Conservation (phyloP, 2,113 vertebrate genomes). For the Sinocyclocheilus grahami region DNA sequence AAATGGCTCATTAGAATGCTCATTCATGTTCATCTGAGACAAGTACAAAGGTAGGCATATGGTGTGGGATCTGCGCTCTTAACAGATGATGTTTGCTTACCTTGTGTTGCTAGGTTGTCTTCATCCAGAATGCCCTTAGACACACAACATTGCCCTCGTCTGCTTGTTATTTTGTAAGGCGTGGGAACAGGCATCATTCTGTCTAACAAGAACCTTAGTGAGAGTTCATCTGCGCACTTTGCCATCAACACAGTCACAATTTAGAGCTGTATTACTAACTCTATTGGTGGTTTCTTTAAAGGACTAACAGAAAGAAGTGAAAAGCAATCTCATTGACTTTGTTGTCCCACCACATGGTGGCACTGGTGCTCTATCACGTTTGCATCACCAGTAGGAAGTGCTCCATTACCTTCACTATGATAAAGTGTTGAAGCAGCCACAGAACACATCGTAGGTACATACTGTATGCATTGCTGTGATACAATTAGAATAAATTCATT, state of each 20-base stretch:
- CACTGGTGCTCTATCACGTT: conserved; percentile 67
- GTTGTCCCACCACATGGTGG: conserved; percentile 68
- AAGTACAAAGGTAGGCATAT: conserved; percentile 59
- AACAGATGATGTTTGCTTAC: conserved; percentile 60
- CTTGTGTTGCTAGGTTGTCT: conserved; percentile 51
- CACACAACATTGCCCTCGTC: neutral
- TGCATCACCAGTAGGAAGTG: conserved; percentile 13
- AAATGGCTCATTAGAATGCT: conserved; percentile 73
- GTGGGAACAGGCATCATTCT: conserved; percentile 7
- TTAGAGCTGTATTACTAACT: neutral
- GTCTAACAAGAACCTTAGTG: neutral
- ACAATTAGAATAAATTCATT: conserved; percentile 74
- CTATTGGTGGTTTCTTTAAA: neutral
- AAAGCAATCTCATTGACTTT: neutral
- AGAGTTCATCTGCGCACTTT: conserved; percentile 14
- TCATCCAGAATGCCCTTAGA: conserved; percentile 38
- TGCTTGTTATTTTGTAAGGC: conserved; percentile 38
- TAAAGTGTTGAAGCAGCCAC: conserved; percentile 58
- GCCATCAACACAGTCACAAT: neutral
- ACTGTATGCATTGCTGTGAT: conserved; percentile 57
- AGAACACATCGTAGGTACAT: conserved; percentile 57
- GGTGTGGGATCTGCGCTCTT: conserved; percentile 61
- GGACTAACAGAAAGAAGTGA: neutral
- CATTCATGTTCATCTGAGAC: conserved; percentile 62
- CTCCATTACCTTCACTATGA: conserved; percentile 53